Evolutionary conservation across 2,888 invertebrate genomes (phyloP).

Genomic region (Drosophila mimetica): DNA sequence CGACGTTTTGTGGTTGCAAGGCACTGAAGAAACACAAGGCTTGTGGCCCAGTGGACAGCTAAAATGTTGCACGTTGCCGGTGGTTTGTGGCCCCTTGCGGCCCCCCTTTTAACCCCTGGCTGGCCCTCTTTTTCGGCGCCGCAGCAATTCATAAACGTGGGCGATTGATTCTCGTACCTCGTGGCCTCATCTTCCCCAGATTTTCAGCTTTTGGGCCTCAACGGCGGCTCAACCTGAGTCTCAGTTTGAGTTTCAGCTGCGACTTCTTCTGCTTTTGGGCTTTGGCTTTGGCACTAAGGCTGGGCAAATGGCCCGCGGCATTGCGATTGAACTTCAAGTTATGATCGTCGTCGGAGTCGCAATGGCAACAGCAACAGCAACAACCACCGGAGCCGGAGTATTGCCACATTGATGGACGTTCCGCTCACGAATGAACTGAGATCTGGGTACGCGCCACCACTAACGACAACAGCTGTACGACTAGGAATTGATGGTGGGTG

Average conservation of each 20-base stretch:
- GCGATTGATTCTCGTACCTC: conserved; percentile 82
- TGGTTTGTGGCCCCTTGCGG: conserved; percentile 11
- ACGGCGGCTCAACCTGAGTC: conserved; percentile 5
- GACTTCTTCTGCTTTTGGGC: conserved; percentile 44
- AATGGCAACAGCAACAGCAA: conserved; percentile 46
- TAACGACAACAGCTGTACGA: conserved; percentile 33
- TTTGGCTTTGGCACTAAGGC: conserved; percentile 82
- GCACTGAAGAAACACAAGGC: conserved; percentile 42
- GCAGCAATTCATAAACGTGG: conserved; percentile 83
- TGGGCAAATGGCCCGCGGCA: conserved; percentile 84
- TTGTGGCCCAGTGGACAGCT: conserved; percentile 54
- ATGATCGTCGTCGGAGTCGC: conserved; percentile 78
- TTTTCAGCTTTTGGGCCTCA: conserved; percentile 23
- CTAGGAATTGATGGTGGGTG: conserved; percentile 11
- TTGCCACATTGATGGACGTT: conserved; percentile 83
- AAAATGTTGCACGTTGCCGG: conserved; percentile 79
- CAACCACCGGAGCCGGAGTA: conserved; percentile 43
- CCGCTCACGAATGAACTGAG: conserved; percentile 74
- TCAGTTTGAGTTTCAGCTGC: conserved; percentile 14
- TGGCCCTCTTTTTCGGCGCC: conserved; percentile 60
- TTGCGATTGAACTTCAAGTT: conserved; percentile 84
- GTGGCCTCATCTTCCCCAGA: conserved; percentile 67
- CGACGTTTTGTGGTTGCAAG: conserved; percentile 80
- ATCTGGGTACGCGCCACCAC: conserved; percentile 63
- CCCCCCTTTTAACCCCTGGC: conserved; percentile 1